phyloP scores from a whole-genome alignment of 2,797 vertebrate genomes.

The Gymnocypris eckloni region DNA sequence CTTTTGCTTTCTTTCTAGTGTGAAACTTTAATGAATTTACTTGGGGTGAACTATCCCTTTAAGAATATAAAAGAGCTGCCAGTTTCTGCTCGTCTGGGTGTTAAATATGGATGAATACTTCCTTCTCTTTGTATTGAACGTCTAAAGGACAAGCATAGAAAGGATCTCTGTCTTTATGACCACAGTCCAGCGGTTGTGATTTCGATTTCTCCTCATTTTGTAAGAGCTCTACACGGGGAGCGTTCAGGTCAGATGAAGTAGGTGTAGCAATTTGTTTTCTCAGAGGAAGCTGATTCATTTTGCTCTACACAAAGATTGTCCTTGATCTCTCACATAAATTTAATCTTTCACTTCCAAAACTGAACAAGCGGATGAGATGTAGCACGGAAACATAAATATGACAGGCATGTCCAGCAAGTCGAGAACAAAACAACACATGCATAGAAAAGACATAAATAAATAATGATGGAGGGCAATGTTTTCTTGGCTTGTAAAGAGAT shows the following conservation, averaged over 20 bases:
- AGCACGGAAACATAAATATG: conserved; percentile 9
- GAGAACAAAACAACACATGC: conserved; percentile 16
- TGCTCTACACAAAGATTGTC: background rate
- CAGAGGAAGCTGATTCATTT: conserved; percentile 26
- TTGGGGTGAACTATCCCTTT: background rate
- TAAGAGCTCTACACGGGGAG: conserved; percentile 5
- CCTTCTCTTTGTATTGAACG: conserved; percentile 19
- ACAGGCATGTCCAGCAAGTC: background rate
- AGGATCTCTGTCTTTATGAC: background rate
- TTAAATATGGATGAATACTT: conserved; percentile 36
- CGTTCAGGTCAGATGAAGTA: conserved; percentile 28
- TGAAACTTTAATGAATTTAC: background rate
- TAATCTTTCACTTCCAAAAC: conserved; percentile 2
- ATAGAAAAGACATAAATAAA: conserved; percentile 33
- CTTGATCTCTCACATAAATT: conserved; percentile 26
- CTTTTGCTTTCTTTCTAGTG: background rate
- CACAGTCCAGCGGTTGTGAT: background rate
- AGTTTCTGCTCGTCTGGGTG: background rate
- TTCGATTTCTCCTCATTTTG: conserved; percentile 10
- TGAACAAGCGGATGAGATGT: background rate
- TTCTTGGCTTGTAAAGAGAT: conserved; percentile 18
- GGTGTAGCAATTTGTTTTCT: conserved; percentile 32
- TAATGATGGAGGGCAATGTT: conserved; percentile 21
- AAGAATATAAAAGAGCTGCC: conserved; percentile 9
- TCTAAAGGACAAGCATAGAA: conserved; percentile 28